Evolutionary conservation across 2,888 invertebrate species (phyloP).

Genomic region (Philaethria dido): DNA sequence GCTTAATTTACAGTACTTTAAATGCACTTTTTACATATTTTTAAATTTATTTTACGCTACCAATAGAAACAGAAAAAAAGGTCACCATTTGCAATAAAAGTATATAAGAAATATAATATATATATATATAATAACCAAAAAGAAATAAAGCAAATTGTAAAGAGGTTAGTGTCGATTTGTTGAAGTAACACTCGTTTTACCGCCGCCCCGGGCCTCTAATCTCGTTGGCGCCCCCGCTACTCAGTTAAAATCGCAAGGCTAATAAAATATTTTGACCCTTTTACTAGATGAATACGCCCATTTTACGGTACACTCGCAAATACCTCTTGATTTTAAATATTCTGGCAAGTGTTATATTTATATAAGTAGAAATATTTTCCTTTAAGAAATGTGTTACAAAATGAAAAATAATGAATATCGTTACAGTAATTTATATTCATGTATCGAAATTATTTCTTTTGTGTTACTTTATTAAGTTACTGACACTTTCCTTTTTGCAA

Average conservation of each 20-base stretch:
- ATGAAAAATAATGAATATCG: no score
- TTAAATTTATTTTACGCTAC: no score
- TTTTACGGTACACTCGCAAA: constrained; percentile 63
- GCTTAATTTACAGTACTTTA: no score
- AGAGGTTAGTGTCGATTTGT: constrained; percentile 53
- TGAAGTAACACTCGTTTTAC: constrained; percentile 64
- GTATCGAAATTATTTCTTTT: no score
- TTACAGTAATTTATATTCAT: no score
- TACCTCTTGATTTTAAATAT: constrained; percentile 6
- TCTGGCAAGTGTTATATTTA: no score
- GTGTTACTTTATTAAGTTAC: no score
- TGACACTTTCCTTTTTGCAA: no score
- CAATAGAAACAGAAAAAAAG: no score
- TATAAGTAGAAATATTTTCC: no score
- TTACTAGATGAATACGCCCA: constrained; percentile 81
- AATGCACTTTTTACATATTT: no score
- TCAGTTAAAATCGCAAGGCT: constrained; percentile 82
- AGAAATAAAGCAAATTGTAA: constrained; percentile 22
- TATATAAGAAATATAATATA: background rate
- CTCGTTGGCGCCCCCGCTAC: constrained; percentile 76
- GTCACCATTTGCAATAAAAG: background rate
- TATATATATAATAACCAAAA: background rate
- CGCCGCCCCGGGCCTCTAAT: constrained; percentile 69
- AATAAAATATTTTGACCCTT: constrained; percentile 84
- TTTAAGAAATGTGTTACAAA: no score